Conservation (phyloP, 2,797 vertebrate genomes). For the Enteromius unitaeniatus region DNA sequence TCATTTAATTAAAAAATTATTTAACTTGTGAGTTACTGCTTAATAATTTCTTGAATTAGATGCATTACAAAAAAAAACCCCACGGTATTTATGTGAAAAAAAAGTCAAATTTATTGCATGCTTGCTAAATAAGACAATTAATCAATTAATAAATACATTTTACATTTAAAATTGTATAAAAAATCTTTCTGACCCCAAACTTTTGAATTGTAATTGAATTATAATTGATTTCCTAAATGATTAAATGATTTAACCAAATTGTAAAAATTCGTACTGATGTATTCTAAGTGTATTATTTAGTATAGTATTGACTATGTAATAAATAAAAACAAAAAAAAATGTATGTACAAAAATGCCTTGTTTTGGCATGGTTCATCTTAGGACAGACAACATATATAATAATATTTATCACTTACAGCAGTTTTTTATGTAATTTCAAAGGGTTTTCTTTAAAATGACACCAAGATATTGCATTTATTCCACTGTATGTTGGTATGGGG, state of each 20-base stretch:
- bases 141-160: background rate
- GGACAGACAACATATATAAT: no score
- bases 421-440: no score
- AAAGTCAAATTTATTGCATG: background rate
- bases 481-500: no score
- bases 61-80: background rate
- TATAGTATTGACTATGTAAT: background rate
- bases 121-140: background rate
- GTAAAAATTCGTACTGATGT: background rate
- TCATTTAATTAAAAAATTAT: background rate
- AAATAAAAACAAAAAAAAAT: background rate
- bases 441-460: no score
- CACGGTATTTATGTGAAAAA: background rate
- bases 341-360: no score
- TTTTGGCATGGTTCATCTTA: no score
- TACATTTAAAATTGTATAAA: background rate
- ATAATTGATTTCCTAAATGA: background rate
- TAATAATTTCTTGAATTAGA: background rate
- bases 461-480: no score
- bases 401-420: no score
- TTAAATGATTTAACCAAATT: background rate
- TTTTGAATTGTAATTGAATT: background rate
- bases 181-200: background rate
- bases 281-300: background rate
- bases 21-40: background rate